phyloP scores from a whole-genome alignment of 2,797 vertebrate species.

The Mus minutoides region DNA sequence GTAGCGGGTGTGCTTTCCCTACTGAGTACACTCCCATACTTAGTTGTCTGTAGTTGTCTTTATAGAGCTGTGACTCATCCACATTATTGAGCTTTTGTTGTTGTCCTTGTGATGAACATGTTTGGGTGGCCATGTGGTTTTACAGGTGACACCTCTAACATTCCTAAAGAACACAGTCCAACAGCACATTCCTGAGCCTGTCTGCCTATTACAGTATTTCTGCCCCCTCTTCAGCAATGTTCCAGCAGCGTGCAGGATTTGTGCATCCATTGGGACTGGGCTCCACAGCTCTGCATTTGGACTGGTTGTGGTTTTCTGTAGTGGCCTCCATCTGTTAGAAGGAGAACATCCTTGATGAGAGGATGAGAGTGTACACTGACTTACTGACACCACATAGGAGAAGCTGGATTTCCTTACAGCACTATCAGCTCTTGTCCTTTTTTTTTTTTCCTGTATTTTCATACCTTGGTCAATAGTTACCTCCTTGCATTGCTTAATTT shows the following conservation, averaged over 20 bases:
- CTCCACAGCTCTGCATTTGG: not conserved
- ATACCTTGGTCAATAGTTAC: slow-evolving; percentile 3
- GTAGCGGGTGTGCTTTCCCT: not conserved
- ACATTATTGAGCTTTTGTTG: not conserved
- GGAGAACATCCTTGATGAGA: no score
- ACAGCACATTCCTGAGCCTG: not conserved
- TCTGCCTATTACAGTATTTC: not conserved
- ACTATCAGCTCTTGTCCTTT: not conserved
- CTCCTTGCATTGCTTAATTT: not conserved
- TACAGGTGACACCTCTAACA: not conserved
- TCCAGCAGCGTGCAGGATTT: not conserved
- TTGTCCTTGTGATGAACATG: not conserved
- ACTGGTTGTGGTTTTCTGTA: not conserved
- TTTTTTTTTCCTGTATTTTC: not conserved
- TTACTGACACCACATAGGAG: no score
- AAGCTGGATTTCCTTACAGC: not conserved
- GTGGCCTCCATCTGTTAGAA: not conserved
- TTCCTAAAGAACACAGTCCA: not conserved
- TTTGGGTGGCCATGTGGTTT: not conserved
- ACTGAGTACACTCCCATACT: not conserved
- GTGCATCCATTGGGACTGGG: not conserved
- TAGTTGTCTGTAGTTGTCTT: not conserved
- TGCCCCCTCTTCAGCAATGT: not conserved
- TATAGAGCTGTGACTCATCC: not conserved
- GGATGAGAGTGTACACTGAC: no score